Base-by-base conservation (phyloP, 2,888 invertebrate species). In the Eupithecia dodoneata region DNA sequence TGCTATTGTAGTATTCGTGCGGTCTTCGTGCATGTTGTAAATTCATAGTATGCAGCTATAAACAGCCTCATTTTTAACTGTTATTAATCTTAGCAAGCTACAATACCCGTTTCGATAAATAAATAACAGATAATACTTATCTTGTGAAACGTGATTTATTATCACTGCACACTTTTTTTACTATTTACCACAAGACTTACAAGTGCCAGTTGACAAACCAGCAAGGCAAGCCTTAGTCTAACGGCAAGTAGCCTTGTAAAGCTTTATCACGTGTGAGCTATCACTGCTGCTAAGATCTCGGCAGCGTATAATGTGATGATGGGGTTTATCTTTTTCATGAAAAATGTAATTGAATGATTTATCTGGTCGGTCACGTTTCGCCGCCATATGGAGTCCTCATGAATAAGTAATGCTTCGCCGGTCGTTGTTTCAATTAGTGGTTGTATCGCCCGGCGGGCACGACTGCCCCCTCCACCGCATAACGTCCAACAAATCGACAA, bases 391-490 rank as follows among this genome's bases (percentile, higher is more conserved):
- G 93, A 93, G 90, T 91, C 89, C 94, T 94, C 95, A 95, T 95
- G 95, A 95, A 95, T 95, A 94, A 94, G 91, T 94, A 92, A 94
- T 94, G 92, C 88, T 89, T 87, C 89, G 90, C 90, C 92, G 92
- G 91, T 93, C 94, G 93, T 93, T 94, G 95, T 94, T 94, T 94
- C 94, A 94, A 95, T 95, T 94, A 94, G 95, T 92, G 93, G 93
- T 92, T 90, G 89, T 92, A 93, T 93, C 93, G 91, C 89, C 90
- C 90, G 89, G 88, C 90, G 87, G 86, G 86, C 89, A 88, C 89
- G 90, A 87, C 89, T 88, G 88, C 89, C 90, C 87, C 87, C 89
- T 86, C 84, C 82, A 81, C 84, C 84, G 79, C 76, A 81, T 77
- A 80, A 81, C 80, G 79, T 75, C 75, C 77, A 80, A 82, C 81